These are phyloP conservation scores for Picathartes gymnocephalus DNA, from an alignment of 2,113 vertebrate genomes.

Conservation along the genomic window DNA sequence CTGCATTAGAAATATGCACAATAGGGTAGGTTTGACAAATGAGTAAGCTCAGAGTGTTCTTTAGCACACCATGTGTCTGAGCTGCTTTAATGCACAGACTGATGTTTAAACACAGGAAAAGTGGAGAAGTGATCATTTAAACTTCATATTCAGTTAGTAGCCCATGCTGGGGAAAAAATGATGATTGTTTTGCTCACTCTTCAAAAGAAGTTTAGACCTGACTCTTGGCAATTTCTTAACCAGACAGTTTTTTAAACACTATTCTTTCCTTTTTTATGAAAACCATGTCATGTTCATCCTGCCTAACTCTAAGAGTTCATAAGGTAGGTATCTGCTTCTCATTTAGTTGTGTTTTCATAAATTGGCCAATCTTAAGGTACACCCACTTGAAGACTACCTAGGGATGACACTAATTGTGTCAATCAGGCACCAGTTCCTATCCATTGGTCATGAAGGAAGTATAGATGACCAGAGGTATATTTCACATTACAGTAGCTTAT, in stretches of 20 bases:
- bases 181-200: not conserved
- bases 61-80: not conserved
- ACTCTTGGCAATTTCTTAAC: not conserved
- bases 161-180: not conserved
- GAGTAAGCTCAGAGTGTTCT: not conserved
- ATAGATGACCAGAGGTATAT: not conserved
- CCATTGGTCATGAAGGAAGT: not conserved
- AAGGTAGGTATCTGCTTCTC: not conserved
- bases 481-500: too few relatives aligned
- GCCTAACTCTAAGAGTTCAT: not conserved
- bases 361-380: not conserved
- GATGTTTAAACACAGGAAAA: not conserved
- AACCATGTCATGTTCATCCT: not conserved
- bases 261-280: not conserved
- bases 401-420: not conserved
- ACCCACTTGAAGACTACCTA: not conserved
- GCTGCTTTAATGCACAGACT: not conserved
- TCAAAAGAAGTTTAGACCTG: not conserved
- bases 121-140: not conserved
- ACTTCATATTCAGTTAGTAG: not conserved
- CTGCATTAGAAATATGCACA: constrained; percentile 18
- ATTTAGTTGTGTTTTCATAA: not conserved
- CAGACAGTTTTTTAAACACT: not conserved
- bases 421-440: not conserved
- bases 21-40: constrained; percentile 1